Evolutionary conservation across 1,140 invertebrate genomes (phyloP).

Genomic region (Leptinotarsa texana): DNA sequence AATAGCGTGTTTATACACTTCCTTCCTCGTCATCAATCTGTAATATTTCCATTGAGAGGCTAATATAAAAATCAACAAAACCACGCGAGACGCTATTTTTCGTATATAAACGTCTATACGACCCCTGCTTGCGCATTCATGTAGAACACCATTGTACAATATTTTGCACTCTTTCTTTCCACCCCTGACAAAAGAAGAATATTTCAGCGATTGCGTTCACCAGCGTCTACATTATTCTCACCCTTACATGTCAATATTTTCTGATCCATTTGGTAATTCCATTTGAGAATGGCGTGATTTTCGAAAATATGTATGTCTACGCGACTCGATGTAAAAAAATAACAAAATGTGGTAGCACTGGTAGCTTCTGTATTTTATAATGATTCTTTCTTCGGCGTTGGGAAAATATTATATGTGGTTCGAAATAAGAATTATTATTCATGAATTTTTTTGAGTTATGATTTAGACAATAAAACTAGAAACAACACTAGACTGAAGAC

Average conservation of each 20-base stretch:
- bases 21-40: background rate
- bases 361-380: too few relatives aligned
- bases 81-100: constrained; percentile 7
- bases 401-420: too few relatives aligned
- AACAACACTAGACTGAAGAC: too few relatives aligned
- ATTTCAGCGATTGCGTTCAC: background rate
- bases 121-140: constrained; percentile 4
- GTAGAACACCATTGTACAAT: constrained; percentile 4
- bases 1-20: background rate
- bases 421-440: too few relatives aligned
- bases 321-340: background rate
- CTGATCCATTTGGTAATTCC: background rate
- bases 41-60: constrained; percentile 6
- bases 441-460: too few relatives aligned
- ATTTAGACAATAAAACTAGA: too few relatives aligned
- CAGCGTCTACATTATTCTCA: background rate
- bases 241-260: constrained; percentile 3
- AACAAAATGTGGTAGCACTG: too few relatives aligned
- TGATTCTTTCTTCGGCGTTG: too few relatives aligned
- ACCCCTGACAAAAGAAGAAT: constrained; percentile 1
- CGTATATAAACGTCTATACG: background rate
- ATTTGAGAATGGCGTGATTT: constrained; percentile 1
- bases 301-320: background rate
- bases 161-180: constrained; percentile 2
- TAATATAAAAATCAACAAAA: constrained; percentile 9